Evolutionary conservation across 1,140 invertebrate species (phyloP).

Genomic region (Saccostrea echinata): DNA sequence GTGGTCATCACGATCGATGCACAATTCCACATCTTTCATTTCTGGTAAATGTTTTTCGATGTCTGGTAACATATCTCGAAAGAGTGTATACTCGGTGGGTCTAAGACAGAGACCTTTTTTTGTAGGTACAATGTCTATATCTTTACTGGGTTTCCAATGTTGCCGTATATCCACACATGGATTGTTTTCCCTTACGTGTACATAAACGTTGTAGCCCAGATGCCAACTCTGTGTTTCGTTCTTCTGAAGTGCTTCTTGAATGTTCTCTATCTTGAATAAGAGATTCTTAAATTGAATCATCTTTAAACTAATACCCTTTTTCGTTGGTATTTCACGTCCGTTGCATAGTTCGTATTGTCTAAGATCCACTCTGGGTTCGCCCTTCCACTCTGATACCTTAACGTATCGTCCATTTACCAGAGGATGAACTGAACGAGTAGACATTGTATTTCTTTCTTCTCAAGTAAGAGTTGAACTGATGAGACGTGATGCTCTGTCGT

Average conservation of each 20-base stretch:
- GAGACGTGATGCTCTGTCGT: not conserved
- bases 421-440: not conserved
- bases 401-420: slow-evolving; percentile 9
- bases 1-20: slow-evolving; percentile 10
- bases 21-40: not conserved
- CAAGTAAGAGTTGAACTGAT: not conserved
- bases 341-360: slow-evolving; percentile 14
- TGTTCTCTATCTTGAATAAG: not conserved
- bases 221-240: slow-evolving; percentile 22
- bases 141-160: slow-evolving; percentile 30
- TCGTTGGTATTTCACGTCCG: slow-evolving; percentile 13
- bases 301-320: slow-evolving; percentile 42
- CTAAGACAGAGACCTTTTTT: slow-evolving; percentile 22
- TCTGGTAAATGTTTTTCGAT: slow-evolving; percentile 21
- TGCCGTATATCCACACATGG: slow-evolving; percentile 34
- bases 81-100: not conserved
- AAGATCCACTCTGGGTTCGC: slow-evolving; percentile 22
- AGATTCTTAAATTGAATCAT: slow-evolving; percentile 24
- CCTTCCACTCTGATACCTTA: slow-evolving; percentile 12
- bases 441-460: slow-evolving; percentile 6
- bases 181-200: slow-evolving; percentile 1
- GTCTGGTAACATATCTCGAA: not conserved
- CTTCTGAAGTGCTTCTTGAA: not conserved
- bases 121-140: slow-evolving; percentile 30
- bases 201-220: slow-evolving; percentile 36